Percentiles rank a stretch among this genome's conserved stretches.
These are phyloP conservation scores for Dinothrombium tinctorium DNA, from an alignment of 1,140 invertebrate genomes.

Conservation along the genomic window DNA sequence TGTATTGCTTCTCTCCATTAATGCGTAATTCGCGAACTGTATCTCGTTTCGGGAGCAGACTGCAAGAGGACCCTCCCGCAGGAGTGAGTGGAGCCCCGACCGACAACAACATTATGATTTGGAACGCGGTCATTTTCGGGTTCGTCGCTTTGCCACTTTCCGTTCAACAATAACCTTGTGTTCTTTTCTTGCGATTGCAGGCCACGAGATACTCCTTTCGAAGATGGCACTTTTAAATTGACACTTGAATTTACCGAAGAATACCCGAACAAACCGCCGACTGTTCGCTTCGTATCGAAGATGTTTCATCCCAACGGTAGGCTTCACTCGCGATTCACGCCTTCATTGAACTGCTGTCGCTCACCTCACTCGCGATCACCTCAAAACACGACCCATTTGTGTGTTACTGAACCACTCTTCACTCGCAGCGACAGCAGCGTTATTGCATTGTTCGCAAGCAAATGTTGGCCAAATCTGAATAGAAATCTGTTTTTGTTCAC, in stretches of 20 bases:
- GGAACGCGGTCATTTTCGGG: slow-evolving; percentile 98
- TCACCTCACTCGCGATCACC: too few relatives aligned
- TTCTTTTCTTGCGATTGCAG: slow-evolving; percentile 3
- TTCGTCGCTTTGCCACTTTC: not conserved
- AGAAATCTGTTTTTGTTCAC: not conserved
- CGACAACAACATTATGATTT: slow-evolving; percentile 98
- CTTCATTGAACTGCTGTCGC: too few relatives aligned
- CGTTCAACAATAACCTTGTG: not conserved
- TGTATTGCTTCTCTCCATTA: not conserved
- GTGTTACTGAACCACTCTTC: not conserved
- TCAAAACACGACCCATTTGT: too few relatives aligned
- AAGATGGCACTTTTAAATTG: slow-evolving; percentile 98
- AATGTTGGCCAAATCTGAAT: not conserved
- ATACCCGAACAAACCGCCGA: slow-evolving; percentile 98
- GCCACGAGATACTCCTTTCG: slow-evolving; percentile 97
- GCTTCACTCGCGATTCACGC: too few relatives aligned
- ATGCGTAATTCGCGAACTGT: not conserved
- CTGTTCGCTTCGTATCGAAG: slow-evolving; percentile 94
- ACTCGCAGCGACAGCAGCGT: not conserved
- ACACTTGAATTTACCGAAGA: slow-evolving; percentile 99
- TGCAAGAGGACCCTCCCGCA: slow-evolving; percentile 96
- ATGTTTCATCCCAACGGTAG: slow-evolving; percentile 90
- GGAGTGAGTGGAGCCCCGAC: slow-evolving; percentile 95
- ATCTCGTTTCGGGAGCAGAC: too few relatives aligned
- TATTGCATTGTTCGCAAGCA: not conserved